Evolutionary conservation across 2,113 vertebrate genomes (phyloP).

Genomic region (Opisthocomus hoazin): DNA sequence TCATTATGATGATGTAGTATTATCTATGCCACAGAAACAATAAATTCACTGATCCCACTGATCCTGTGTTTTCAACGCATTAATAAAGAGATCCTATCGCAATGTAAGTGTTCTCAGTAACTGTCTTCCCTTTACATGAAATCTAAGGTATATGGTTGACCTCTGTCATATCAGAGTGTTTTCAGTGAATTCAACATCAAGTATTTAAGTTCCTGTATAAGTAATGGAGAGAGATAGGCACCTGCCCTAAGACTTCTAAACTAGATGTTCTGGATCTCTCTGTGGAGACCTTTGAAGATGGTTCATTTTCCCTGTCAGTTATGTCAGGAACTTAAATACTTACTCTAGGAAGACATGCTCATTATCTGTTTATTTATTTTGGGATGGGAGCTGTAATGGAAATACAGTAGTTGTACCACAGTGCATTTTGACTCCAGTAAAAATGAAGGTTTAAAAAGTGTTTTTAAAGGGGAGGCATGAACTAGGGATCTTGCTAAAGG

Average conservation of each 20-base stretch:
- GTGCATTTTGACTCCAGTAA: not conserved
- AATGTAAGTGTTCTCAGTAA: not conserved
- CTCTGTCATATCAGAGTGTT: not conserved
- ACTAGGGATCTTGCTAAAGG: not conserved
- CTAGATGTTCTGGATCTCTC: not conserved
- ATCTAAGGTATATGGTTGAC: not conserved
- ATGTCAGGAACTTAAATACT: not conserved
- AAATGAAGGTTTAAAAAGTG: not conserved
- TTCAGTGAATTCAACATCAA: not conserved
- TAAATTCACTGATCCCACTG: not conserved
- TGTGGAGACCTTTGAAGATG: not conserved
- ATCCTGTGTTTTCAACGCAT: not conserved
- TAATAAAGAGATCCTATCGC: not conserved
- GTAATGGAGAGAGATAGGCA: not conserved
- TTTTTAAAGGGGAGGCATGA: not conserved
- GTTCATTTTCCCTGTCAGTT: not conserved
- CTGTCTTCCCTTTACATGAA: not conserved
- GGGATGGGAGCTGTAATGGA: not conserved
- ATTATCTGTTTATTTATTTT: not conserved
- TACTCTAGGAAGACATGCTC: not conserved
- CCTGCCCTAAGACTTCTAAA: not conserved
- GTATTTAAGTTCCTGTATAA: not conserved
- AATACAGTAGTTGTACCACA: not conserved
- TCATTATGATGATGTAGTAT: not conserved
- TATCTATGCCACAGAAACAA: not conserved